Evolutionary conservation across 2,888 invertebrate species (phyloP).

Genomic region (Sphecodes monilicornis): DNA sequence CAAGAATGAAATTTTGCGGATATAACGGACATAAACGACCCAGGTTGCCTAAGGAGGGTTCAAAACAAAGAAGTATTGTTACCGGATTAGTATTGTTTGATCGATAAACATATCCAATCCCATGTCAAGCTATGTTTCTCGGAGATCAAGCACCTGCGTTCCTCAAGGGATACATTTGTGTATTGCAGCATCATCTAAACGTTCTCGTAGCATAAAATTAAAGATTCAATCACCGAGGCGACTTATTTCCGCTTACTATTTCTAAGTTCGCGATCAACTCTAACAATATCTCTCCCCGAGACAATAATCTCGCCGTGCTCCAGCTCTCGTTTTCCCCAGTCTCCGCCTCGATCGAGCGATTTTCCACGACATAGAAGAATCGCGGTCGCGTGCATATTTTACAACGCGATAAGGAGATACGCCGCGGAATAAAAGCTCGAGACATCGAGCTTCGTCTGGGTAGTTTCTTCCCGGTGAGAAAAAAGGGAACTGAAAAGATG

Average conservation of each 20-base stretch:
- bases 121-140: too few relatives aligned
- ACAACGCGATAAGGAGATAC: slow-evolving; percentile 20
- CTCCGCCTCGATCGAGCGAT: slow-evolving; percentile 18
- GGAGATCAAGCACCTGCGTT: too few relatives aligned
- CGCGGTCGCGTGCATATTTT: slow-evolving; percentile 27
- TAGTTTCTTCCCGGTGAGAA: not conserved
- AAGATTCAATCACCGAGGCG: not conserved
- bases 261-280: not conserved
- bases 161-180: too few relatives aligned
- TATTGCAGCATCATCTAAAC: too few relatives aligned
- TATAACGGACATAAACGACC: too few relatives aligned
- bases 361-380: slow-evolving; percentile 19
- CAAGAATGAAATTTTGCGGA: too few relatives aligned
- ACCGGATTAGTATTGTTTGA: too few relatives aligned
- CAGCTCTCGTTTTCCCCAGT: not conserved
- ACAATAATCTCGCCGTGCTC: not conserved
- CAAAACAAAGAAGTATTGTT: too few relatives aligned
- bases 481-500: slow-evolving; percentile 24
- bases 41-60: too few relatives aligned
- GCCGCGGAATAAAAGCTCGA: slow-evolving; percentile 17
- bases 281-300: not conserved
- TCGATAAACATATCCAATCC: too few relatives aligned
- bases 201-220: too few relatives aligned
- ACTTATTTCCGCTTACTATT: not conserved
- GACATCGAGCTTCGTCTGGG: not conserved